Conservation (phyloP, 1,140 invertebrate species). For the Sitobion miscanthi region DNA sequence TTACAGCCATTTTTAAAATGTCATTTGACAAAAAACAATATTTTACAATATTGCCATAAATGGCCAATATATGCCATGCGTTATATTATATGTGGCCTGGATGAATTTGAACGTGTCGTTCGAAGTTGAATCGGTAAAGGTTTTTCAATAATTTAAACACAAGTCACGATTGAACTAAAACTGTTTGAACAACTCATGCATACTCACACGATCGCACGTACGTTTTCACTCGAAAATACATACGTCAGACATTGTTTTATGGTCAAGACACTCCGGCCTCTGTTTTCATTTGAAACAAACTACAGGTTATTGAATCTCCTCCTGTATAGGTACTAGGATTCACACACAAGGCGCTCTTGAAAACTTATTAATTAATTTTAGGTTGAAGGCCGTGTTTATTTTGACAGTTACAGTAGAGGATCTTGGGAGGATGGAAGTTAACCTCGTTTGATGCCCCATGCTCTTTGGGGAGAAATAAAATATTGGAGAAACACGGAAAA, state of each 20-base stretch:
- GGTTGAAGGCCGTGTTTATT: background rate
- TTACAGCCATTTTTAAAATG: background rate
- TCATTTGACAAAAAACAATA: background rate
- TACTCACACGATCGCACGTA: background rate
- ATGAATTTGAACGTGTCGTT: background rate
- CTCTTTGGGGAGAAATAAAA: background rate
- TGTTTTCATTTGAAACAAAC: slow-evolving; percentile 26
- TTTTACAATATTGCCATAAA: background rate
- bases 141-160: background rate
- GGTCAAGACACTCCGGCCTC: background rate
- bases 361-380: slow-evolving; percentile 38
- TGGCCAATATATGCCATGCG: background rate
- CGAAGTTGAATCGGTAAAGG: background rate
- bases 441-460: background rate
- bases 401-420: background rate
- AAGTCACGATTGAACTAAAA: background rate
- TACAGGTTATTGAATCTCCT: background rate
- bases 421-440: background rate
- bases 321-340: background rate
- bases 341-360: background rate
- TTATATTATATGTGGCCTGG: background rate
- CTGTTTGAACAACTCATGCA: background rate
- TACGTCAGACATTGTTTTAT: background rate
- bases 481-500: background rate
- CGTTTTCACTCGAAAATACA: background rate